Percentiles rank a stretch among this genome's conserved stretches.
phyloP scores from a whole-genome alignment of 2,888 invertebrate genomes.

The Plusia festucae region DNA sequence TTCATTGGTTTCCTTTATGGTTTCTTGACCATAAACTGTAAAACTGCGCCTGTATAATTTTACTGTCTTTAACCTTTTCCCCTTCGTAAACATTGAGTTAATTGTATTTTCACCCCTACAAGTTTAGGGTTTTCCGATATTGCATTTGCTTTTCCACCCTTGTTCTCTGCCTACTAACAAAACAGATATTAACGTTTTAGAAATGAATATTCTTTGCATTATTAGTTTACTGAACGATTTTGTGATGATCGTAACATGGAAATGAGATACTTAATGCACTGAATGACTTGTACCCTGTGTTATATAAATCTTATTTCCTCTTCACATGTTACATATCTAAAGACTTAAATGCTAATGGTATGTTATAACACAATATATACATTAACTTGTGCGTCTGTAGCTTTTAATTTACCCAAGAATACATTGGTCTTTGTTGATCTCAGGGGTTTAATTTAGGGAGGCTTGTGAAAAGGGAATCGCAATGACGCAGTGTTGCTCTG shows the following conservation, averaged over 20 bases:
- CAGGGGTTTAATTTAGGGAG: conserved; percentile 64
- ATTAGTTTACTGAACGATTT: background rate
- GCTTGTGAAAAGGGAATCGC: conserved; percentile 68
- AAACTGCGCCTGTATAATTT: conserved; percentile 42
- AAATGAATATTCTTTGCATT: conserved; percentile 20
- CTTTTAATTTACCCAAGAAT: conserved; percentile 18
- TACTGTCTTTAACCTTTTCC: conserved; percentile 60
- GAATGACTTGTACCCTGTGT: background rate
- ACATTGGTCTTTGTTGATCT: conserved; percentile 49
- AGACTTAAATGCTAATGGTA: background rate
- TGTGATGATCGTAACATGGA: background rate
- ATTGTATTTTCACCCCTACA: conserved; percentile 62
- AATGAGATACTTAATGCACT: conserved; percentile 2
- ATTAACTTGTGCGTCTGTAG: conserved; percentile 9
- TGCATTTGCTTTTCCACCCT: conserved; percentile 47
- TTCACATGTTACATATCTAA: background rate
- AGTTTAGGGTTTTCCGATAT: conserved; percentile 56
- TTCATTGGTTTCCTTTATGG: conserved; percentile 55
- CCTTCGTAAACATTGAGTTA: conserved; percentile 56
- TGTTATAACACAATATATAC: background rate
- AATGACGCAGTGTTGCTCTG: conserved; percentile 80
- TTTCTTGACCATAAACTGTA: conserved; percentile 51
- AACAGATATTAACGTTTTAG: conserved; percentile 21
- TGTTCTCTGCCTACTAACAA: conserved; percentile 41
- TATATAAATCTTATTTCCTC: conserved; percentile 2